Conservation (phyloP, 2,797 vertebrate genomes). For the Chromobotia macracanthus region DNA sequence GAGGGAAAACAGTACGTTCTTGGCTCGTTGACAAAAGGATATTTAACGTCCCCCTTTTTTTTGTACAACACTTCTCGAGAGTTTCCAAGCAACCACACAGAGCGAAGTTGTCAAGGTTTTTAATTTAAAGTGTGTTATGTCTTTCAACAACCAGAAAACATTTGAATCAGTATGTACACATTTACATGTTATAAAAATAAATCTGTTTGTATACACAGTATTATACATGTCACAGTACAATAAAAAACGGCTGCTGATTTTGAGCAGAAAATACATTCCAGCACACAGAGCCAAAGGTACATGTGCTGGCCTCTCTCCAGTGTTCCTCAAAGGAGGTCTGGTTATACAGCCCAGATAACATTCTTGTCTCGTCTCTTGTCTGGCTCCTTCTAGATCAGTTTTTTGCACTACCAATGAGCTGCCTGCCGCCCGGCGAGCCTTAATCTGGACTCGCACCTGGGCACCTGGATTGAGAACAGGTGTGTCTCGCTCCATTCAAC, state of each 20-base stretch:
- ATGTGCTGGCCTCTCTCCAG: constrained; percentile 32
- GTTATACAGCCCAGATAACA: constrained; percentile 9
- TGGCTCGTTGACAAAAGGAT: constrained; percentile 36
- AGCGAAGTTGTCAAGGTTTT: constrained; percentile 60
- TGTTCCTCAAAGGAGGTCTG: constrained; percentile 28
- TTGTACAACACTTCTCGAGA: background rate
- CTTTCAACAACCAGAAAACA: constrained; percentile 65
- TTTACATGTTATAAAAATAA: constrained; percentile 82
- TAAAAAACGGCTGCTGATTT: constrained; percentile 56
- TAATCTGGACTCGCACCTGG: background rate
- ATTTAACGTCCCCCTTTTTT: constrained; percentile 14
- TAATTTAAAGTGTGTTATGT: constrained; percentile 71
- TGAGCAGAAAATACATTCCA: constrained; percentile 22
- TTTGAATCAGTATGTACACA: constrained; percentile 71
- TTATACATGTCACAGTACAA: constrained; percentile 82
- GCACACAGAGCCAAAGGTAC: constrained; percentile 15
- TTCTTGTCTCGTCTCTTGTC: constrained; percentile 16
- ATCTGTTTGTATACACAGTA: constrained; percentile 80
- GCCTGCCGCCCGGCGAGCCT: background rate
- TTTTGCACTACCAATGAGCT: background rate
- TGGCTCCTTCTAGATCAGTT: constrained; percentile 4
- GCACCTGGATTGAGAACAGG: constrained; percentile 2
- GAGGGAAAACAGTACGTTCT: constrained; percentile 48
- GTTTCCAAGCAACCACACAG: constrained; percentile 34
- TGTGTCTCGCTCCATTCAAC: constrained; percentile 17